Conservation (phyloP, 2,797 vertebrate species). For the Neoniphon sammara region DNA sequence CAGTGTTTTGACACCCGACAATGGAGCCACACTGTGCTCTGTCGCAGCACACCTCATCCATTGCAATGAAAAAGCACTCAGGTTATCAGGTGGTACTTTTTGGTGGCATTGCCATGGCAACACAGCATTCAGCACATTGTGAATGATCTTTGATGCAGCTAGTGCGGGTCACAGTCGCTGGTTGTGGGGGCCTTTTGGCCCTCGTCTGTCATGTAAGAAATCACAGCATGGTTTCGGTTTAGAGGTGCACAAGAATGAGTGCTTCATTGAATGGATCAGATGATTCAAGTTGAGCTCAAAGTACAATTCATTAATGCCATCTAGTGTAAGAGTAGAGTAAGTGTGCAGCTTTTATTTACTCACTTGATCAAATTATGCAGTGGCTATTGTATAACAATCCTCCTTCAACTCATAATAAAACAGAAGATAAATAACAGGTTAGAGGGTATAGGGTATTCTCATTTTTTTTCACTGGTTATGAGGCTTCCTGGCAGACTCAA, state of each 20-base stretch:
- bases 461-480: too few relatives aligned
- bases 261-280: too few relatives aligned
- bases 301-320: not conserved
- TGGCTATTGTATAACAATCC: too few relatives aligned
- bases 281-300: too few relatives aligned
- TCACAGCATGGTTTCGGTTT: not conserved
- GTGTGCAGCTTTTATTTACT: too few relatives aligned
- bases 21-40: slow-evolving; percentile 1
- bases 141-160: slow-evolving; percentile 16
- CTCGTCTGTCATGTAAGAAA: not conserved
- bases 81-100: not conserved
- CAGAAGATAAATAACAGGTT: too few relatives aligned
- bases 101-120: slow-evolving; percentile 28
- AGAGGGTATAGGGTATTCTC: too few relatives aligned
- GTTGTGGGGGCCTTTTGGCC: not conserved
- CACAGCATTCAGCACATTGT: slow-evolving; percentile 8
- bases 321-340: too few relatives aligned
- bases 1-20: not conserved
- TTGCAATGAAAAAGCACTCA: slow-evolving; percentile 20
- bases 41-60: not conserved
- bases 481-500: too few relatives aligned
- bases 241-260: not conserved
- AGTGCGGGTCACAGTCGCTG: slow-evolving; percentile 10
- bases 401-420: too few relatives aligned
- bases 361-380: too few relatives aligned